Evolutionary conservation across 1,140 invertebrate species (phyloP), one percentile per base, ranked within the genome.

Genomic region (Heliconius himera): DNA sequence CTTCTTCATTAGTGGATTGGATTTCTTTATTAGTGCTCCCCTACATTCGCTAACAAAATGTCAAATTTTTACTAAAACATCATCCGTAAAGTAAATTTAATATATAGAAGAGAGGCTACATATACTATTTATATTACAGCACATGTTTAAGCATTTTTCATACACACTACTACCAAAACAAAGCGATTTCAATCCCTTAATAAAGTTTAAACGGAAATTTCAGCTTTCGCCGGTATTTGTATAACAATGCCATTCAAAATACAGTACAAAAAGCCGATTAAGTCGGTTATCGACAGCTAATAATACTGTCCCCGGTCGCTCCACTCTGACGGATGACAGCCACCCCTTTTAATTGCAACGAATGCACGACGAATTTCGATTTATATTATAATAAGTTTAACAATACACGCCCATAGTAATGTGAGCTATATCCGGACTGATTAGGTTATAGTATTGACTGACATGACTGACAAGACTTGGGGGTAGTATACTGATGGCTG

Each of bases 321-420:
- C 51, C 11, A 46, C 77, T 74, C 79, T 91, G 90, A 91, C 83
- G 90, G 90, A 90, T 90, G 90, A 89, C 89, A 87, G 86, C 79
- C 84, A 85, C 87, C 88, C 88, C 88, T 90, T 91, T 90, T 90
- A 88, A 90, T 89, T 90, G 89, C 85, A 79, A 84, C 83, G 84
- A 85, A 87, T 89, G 78, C 83, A 81, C 87, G 88, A 89, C 90
- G 89, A 87, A 87, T 91, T 90, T 89, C 90, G 84, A 92, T 92
- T 90, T 92, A 91, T 92, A 92, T 92, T 92, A 92, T 91, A 92
- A 91, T 91, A 88, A 88, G 87, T 87, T 89, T 29, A 66, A 66
- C 60, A 29, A 66, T 13, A 26, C 26, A 56, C n/a, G 11, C 0
- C 4, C n/a, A 29, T 29, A 16, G 60, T 29, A 26, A 13, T 29